These are phyloP conservation scores for Nicator chloris DNA, from an alignment of 2,113 vertebrate species.

Conservation along the genomic window DNA sequence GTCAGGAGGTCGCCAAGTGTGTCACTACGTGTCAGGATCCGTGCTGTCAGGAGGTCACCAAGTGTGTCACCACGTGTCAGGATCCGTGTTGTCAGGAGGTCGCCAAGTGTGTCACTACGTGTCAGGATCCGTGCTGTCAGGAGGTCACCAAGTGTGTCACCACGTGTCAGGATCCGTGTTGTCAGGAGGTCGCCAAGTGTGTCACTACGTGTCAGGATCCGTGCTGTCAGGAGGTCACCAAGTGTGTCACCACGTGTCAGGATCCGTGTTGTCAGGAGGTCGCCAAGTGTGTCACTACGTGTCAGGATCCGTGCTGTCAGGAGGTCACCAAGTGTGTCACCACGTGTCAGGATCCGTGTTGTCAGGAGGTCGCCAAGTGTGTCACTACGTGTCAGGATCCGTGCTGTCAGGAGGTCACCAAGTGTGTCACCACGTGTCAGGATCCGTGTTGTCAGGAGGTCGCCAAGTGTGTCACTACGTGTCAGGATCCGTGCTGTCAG, in stretches of 20 bases:
- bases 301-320: accelerated
- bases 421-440: too few relatives aligned
- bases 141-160: accelerated
- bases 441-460: too few relatives aligned
- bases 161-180: accelerated
- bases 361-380: too few relatives aligned
- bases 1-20: accelerated
- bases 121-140: accelerated
- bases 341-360: too few relatives aligned
- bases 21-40: accelerated
- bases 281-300: accelerated
- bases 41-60: accelerated
- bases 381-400: too few relatives aligned
- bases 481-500: too few relatives aligned
- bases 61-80: accelerated
- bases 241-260: neutral
- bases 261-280: accelerated
- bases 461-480: too few relatives aligned
- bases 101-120: accelerated
- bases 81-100: accelerated
- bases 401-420: too few relatives aligned
- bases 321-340: neutral
- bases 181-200: accelerated
- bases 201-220: neutral
- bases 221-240: neutral